These are phyloP conservation scores for Jordanella pulchra DNA, from an alignment of 2,797 vertebrate species.

Conservation along the genomic window DNA sequence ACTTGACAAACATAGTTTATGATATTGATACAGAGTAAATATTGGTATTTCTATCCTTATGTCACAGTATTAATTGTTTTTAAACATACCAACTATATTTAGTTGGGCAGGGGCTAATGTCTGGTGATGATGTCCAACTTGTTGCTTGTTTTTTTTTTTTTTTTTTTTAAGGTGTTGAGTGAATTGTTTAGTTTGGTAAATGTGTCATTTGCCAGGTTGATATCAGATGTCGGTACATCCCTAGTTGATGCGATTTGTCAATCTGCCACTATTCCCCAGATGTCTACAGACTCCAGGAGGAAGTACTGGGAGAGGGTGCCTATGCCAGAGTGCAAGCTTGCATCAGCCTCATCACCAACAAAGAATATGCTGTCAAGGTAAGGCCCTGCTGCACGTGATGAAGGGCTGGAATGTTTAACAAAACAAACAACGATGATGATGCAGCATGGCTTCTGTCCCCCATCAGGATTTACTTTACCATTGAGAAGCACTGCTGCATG, in stretches of 20 bases:
- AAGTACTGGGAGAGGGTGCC: slow-evolving; percentile 93
- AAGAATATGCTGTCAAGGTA: slow-evolving; percentile 98
- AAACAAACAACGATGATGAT: slow-evolving; percentile 1
- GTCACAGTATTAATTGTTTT: neutral
- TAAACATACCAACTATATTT: neutral
- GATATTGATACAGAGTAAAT: neutral
- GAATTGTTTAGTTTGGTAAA: too few relatives aligned
- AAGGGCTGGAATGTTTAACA: slow-evolving; percentile 2
- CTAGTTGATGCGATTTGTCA: neutral
- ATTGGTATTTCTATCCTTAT: neutral
- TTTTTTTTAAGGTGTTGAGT: too few relatives aligned
- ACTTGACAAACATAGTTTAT: neutral
- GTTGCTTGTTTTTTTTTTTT: neutral
- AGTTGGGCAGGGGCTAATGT: neutral
- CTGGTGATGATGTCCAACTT: too few relatives aligned
- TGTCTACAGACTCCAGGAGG: slow-evolving; percentile 95
- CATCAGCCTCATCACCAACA: slow-evolving; percentile 94
- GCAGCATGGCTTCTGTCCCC: neutral
- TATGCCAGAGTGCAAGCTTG: slow-evolving; percentile 96
- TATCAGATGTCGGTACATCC: neutral
- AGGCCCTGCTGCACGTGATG: neutral
- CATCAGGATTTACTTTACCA: neutral
- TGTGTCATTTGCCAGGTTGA: too few relatives aligned
- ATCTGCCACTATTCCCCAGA: slow-evolving; percentile 72
- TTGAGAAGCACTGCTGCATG: neutral